These are phyloP conservation scores for Crotalus viridis DNA, from an alignment of 2,113 vertebrate genomes.

Conservation along the genomic window DNA sequence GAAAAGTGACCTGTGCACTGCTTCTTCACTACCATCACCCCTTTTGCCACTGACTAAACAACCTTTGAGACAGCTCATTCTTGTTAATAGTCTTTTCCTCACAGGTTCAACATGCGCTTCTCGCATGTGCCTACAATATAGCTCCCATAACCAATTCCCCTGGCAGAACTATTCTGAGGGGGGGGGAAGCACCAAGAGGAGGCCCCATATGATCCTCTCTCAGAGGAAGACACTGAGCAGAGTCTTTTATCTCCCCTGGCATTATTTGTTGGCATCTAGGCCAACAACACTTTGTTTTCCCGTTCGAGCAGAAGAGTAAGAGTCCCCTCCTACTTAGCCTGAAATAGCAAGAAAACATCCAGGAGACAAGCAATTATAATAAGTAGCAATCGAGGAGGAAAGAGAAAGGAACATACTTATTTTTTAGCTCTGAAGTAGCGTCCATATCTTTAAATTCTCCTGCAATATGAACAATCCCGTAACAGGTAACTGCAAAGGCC, in stretches of 20 bases:
- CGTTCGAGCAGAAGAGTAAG: not conserved
- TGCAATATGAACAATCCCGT: conserved; percentile 94
- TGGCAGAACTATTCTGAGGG: not conserved
- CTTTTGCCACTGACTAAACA: not conserved
- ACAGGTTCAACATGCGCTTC: not conserved
- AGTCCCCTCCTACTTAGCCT: not conserved
- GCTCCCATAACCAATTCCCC: too few species aligned
- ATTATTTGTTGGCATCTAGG: not conserved
- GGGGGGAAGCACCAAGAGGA: not conserved
- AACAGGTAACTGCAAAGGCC: conserved; percentile 92
- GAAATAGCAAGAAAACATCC: not conserved
- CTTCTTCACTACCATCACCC: not conserved
- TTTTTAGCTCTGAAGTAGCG: conserved; percentile 94
- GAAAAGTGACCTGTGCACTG: not conserved
- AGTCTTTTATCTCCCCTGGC: not conserved
- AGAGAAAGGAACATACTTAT: conserved; percentile 78
- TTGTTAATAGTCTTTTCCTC: not conserved
- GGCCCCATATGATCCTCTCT: not conserved
- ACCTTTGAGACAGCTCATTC: not conserved
- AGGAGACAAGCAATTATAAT: not conserved
- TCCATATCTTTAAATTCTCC: conserved; percentile 97
- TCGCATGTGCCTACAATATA: not conserved
- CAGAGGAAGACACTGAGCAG: not conserved
- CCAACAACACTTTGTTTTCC: not conserved
- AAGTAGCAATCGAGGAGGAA: not conserved